Percentiles rank a stretch among this genome's conserved stretches.
Conservation (phyloP, 2,113 vertebrate genomes). For the Trogon melanurus region DNA sequence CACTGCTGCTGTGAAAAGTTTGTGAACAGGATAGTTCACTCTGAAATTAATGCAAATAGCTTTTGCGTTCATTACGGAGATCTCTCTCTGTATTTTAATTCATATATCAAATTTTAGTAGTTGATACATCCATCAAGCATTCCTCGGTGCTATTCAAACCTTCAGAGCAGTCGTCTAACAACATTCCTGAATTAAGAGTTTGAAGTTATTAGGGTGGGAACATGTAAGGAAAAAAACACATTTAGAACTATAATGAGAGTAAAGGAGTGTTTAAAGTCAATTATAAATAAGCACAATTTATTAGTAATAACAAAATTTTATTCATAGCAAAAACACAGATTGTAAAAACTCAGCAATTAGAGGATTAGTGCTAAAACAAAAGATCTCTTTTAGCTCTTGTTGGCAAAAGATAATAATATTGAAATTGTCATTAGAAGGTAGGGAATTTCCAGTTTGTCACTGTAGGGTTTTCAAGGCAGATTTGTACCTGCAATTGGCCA, state of each 20-base stretch:
- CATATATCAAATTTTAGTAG: slow-evolving; percentile 40
- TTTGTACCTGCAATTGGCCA: not conserved
- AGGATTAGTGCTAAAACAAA: slow-evolving; percentile 16
- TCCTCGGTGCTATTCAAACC: slow-evolving; percentile 34
- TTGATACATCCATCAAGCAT: slow-evolving; percentile 49
- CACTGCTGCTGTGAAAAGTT: slow-evolving; percentile 54
- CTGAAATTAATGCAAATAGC: slow-evolving; percentile 64
- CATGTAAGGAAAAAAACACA: not conserved
- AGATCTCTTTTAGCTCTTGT: not conserved
- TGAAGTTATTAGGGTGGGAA: not conserved
- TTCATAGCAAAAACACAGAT: not conserved
- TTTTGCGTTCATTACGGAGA: slow-evolving; percentile 66
- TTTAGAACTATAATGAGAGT: not conserved
- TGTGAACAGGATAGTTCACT: slow-evolving; percentile 51
- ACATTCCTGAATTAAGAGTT: slow-evolving; percentile 34
- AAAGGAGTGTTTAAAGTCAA: not conserved
- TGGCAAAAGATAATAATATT: not conserved
- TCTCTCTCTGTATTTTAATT: slow-evolving; percentile 56
- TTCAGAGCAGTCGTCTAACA: slow-evolving; percentile 26
- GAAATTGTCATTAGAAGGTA: not conserved
- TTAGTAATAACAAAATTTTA: not conserved
- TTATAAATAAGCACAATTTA: not conserved
- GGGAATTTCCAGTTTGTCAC: not conserved
- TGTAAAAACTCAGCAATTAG: not conserved
- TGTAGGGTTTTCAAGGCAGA: not conserved